phyloP scores from a whole-genome alignment of 2,888 invertebrate species.

The Erebia palarica region DNA sequence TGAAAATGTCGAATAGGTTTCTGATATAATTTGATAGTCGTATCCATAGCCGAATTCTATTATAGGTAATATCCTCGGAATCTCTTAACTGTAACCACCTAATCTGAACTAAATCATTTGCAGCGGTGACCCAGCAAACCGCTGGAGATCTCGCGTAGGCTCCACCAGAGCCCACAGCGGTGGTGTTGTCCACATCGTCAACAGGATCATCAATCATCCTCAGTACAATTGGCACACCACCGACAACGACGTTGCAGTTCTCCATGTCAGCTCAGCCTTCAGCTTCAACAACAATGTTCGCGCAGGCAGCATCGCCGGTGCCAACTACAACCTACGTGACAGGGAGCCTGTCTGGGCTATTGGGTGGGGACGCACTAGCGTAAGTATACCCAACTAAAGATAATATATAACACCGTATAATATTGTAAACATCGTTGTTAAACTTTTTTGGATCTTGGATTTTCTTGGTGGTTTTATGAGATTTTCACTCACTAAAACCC shows the following conservation, averaged over 20 bases:
- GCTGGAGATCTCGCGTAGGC: background rate
- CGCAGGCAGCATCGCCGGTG: conserved; percentile 45
- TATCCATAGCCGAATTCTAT: no score
- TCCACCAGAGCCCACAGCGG: conserved; percentile 3
- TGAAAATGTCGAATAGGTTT: no score
- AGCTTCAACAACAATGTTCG: conserved; percentile 40
- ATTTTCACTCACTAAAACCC: no score
- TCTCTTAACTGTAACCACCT: no score
- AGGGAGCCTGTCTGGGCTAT: conserved; percentile 49
- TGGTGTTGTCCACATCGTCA: background rate
- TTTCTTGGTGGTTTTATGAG: no score
- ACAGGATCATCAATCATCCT: conserved; percentile 12
- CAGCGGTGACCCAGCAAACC: background rate
- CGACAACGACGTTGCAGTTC: conserved; percentile 2
- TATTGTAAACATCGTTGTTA: no score
- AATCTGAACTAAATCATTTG: background rate
- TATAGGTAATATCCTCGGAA: no score
- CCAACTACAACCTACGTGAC: conserved; percentile 47
- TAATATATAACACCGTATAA: no score
- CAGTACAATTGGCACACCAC: conserved; percentile 6
- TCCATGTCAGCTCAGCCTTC: background rate
- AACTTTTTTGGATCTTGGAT: no score
- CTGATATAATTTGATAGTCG: no score
- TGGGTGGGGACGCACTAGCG: conserved; percentile 50
- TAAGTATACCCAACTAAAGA: conserved; percentile 37